These are phyloP conservation scores for Pseudobourletiella spinata DNA, from an alignment of 1,140 invertebrate genomes.

Conservation along the genomic window DNA sequence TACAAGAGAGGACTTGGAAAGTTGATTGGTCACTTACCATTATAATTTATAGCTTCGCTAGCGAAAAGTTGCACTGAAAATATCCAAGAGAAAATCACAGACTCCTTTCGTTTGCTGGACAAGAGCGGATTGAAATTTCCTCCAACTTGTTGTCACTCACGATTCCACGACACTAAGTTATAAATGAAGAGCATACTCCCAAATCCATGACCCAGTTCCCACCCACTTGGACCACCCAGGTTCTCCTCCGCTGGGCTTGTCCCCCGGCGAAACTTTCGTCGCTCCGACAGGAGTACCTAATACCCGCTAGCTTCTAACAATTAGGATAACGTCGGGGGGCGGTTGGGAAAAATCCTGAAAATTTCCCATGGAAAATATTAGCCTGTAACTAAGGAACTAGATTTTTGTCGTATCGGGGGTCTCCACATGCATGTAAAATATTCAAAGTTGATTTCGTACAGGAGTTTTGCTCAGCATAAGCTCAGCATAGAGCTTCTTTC, in stretches of 20 bases:
- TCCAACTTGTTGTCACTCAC: slow-evolving; percentile 31
- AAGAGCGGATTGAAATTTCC: slow-evolving; percentile 14
- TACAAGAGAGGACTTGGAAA: no score
- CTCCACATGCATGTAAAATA: no score
- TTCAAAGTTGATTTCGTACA: no score
- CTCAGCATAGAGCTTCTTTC: no score
- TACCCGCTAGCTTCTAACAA: background rate
- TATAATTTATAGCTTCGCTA: slow-evolving; percentile 1
- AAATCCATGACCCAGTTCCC: slow-evolving; percentile 20
- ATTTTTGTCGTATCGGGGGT: no score
- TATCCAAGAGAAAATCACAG: slow-evolving; percentile 18
- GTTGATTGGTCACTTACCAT: no score
- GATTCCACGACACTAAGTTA: slow-evolving; percentile 20
- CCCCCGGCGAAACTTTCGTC: background rate
- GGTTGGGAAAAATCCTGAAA: background rate
- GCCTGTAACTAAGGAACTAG: no score
- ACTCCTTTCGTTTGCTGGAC: slow-evolving; percentile 10
- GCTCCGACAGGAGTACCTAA: background rate
- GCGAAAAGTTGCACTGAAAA: slow-evolving; percentile 5
- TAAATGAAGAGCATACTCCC: slow-evolving; percentile 17
- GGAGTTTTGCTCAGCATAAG: no score
- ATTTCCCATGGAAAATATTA: no score
- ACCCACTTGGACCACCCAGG: slow-evolving; percentile 11
- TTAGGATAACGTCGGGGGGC: background rate
- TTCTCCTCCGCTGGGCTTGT: slow-evolving; percentile 8